These are phyloP conservation scores for Gadus macrocephalus DNA, from an alignment of 2,113 vertebrate genomes.

Conservation along the genomic window DNA sequence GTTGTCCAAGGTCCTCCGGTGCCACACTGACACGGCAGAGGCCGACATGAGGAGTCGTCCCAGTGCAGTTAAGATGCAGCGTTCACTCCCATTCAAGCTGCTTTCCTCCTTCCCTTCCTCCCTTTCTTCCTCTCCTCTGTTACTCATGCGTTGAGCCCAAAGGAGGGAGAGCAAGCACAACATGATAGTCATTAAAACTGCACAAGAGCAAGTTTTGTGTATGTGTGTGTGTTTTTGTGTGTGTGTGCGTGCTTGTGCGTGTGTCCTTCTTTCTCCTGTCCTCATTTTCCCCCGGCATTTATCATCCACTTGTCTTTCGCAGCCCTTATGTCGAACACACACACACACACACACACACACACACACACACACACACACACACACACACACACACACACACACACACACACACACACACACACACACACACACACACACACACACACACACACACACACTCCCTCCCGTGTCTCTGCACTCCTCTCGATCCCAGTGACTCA, in stretches of 20 bases:
- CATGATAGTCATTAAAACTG: neutral
- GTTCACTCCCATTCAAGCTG: too few species aligned
- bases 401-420: too few species aligned
- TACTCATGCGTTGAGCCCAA: too few species aligned
- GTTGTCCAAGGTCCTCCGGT: neutral
- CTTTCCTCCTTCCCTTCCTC: neutral
- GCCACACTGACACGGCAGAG: too few species aligned
- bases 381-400: slow-evolving; percentile 21
- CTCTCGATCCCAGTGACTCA: too few species aligned
- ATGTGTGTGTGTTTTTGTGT: slow-evolving; percentile 1
- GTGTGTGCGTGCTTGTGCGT: neutral
- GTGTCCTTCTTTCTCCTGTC: neutral
- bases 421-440: too few species aligned
- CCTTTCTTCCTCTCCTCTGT: neutral
- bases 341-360: slow-evolving; percentile 17
- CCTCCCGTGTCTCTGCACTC: too few species aligned
- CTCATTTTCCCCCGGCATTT: slow-evolving; percentile 9
- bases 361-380: neutral
- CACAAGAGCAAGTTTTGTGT: slow-evolving; percentile 20
- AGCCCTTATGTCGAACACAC: neutral
- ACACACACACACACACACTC: slow-evolving; percentile 18
- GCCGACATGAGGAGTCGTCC: too few species aligned
- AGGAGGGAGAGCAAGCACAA: too few species aligned
- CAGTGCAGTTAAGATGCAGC: too few species aligned
- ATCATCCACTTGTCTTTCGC: slow-evolving; percentile 9